These are phyloP conservation scores for Leptestheria dahalacensis DNA, from an alignment of 1,140 invertebrate species.

Conservation along the genomic window DNA sequence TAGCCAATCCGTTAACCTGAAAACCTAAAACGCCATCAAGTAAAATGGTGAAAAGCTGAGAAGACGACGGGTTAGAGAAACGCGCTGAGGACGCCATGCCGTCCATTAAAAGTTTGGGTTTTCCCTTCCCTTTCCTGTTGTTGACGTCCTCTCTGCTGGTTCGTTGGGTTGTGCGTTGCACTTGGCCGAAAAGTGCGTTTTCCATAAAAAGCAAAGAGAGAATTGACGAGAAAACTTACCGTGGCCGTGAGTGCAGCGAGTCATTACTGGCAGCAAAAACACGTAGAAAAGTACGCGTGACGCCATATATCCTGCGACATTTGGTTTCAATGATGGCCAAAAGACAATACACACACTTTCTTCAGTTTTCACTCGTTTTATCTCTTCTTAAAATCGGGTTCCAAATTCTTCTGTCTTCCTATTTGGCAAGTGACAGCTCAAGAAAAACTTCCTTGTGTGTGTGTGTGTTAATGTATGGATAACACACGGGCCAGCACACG, in stretches of 20 bases:
- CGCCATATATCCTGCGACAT: slow-evolving; percentile 12
- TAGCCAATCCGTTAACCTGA: too few species aligned
- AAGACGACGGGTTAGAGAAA: slow-evolving; percentile 20
- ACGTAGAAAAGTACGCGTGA: slow-evolving; percentile 10
- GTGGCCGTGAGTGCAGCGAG: not conserved
- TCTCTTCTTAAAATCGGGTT: not conserved
- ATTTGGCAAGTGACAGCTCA: not conserved
- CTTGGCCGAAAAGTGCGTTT: too few species aligned
- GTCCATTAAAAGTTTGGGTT: not conserved
- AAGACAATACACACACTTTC: not conserved
- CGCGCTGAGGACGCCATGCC: slow-evolving; percentile 15
- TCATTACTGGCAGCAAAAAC: slow-evolving; percentile 9
- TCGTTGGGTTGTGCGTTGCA: not conserved
- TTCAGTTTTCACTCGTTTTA: not conserved
- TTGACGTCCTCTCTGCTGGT: not conserved
- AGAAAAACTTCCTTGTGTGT: slow-evolving; percentile 1
- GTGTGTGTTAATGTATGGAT: not conserved
- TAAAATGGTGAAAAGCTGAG: slow-evolving; percentile 18
- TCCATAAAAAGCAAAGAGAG: too few species aligned
- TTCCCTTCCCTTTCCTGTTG: not conserved
- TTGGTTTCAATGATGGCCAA: not conserved
- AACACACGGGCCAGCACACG: not conserved
- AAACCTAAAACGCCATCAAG: too few species aligned
- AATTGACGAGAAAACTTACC: slow-evolving; percentile 7
- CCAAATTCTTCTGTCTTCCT: not conserved